phyloP scores from a whole-genome alignment of 2,888 invertebrate species.

The Drosophila seclusa region DNA sequence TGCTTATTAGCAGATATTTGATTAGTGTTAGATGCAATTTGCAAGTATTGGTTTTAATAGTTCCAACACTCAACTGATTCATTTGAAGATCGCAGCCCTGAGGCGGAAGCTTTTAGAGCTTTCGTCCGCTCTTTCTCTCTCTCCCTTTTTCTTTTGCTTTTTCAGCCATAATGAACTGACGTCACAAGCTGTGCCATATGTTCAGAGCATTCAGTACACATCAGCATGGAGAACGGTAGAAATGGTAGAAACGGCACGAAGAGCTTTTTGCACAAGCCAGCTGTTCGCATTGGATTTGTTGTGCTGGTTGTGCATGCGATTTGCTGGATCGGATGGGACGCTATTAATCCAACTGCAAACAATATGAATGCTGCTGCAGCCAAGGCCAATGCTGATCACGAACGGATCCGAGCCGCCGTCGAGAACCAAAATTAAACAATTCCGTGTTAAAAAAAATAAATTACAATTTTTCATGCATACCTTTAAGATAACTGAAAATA shows the following conservation, averaged over 20 bases:
- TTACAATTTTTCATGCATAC: background rate
- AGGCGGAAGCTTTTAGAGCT: constrained; percentile 16
- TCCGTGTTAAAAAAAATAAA: background rate
- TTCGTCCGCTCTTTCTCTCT: background rate
- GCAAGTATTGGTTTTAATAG: background rate
- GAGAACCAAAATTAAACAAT: constrained; percentile 26
- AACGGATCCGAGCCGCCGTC: constrained; percentile 50
- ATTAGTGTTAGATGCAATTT: background rate
- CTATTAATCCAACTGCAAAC: constrained; percentile 35
- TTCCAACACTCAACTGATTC: background rate
- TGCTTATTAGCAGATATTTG: background rate
- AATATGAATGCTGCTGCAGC: constrained; percentile 12
- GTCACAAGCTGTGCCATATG: background rate
- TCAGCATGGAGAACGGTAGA: constrained; percentile 47
- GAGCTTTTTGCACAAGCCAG: constrained; percentile 52
- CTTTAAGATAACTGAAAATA: background rate
- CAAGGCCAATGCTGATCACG: constrained; percentile 48
- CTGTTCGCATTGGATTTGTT: constrained; percentile 69
- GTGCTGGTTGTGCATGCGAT: constrained; percentile 66
- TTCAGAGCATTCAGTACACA: constrained; percentile 17
- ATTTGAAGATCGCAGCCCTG: constrained; percentile 14
- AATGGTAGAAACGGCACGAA: constrained; percentile 24
- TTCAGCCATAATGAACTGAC: background rate
- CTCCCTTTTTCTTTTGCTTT: background rate
- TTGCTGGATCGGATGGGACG: constrained; percentile 70